Evolutionary conservation across 1,140 invertebrate genomes (phyloP).

Genomic region (Pentalonia nigronervosa): DNA sequence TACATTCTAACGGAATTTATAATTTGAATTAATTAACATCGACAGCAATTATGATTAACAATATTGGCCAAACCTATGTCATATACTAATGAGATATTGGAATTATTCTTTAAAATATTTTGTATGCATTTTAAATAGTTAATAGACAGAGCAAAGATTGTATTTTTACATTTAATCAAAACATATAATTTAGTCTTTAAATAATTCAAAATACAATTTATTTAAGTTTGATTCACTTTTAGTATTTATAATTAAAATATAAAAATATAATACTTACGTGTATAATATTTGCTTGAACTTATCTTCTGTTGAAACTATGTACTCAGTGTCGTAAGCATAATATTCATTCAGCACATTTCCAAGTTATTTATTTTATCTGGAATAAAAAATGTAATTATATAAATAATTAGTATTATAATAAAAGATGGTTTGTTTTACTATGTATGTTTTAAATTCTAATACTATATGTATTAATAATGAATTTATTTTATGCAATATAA

Average conservation of each 20-base stretch:
- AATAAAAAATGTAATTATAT: background rate
- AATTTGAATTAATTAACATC: too few species aligned
- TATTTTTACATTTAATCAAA: too few species aligned
- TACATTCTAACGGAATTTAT: too few species aligned
- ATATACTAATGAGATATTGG: too few species aligned
- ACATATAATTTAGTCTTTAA: too few species aligned
- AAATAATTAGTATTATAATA: background rate
- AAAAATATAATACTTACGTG: background rate
- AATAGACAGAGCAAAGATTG: too few species aligned
- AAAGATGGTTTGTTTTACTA: background rate
- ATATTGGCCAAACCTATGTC: background rate
- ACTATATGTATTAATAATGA: background rate
- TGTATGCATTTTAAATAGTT: too few species aligned
- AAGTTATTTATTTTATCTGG: background rate
- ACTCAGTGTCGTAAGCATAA: background rate
- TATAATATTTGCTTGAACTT: background rate
- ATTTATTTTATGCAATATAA: too few species aligned
- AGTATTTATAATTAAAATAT: background rate
- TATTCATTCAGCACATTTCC: background rate
- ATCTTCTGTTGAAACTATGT: background rate
- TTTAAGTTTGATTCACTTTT: background rate
- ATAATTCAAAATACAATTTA: background rate
- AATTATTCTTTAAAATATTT: too few species aligned
- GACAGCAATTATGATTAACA: background rate
- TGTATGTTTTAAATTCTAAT: background rate